Evolutionary conservation across 1,140 invertebrate genomes (phyloP).

Genomic region (Ptiloglossa arizonensis): DNA sequence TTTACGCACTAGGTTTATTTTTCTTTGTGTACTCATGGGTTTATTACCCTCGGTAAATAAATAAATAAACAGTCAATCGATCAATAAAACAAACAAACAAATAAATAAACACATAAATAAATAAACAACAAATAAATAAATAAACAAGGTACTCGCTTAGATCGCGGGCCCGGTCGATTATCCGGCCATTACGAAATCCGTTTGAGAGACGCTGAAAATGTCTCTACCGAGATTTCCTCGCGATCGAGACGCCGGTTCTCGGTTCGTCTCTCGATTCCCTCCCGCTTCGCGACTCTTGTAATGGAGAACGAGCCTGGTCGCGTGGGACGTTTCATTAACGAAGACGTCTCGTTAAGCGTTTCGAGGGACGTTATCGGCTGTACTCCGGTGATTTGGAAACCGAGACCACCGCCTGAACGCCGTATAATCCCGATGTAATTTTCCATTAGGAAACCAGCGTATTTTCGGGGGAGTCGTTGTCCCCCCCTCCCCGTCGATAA

Average conservation of each 20-base stretch:
- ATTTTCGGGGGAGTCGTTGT: slow-evolving; percentile 40
- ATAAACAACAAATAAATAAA: no score
- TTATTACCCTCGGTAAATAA: no score
- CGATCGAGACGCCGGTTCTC: slow-evolving; percentile 4
- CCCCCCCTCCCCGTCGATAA: slow-evolving; percentile 30
- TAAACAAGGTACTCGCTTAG: no score
- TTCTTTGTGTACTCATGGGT: no score
- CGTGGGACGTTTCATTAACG: slow-evolving; percentile 63
- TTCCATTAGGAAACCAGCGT: slow-evolving; percentile 57
- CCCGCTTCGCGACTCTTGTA: no score
- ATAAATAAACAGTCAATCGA: no score
- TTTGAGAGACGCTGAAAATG: slow-evolving; percentile 28
- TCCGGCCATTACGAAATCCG: slow-evolving; percentile 47
- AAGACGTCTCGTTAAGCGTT: slow-evolving; percentile 64
- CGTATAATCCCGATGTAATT: slow-evolving; percentile 60
- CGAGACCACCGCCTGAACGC: slow-evolving; percentile 25
- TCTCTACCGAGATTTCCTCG: background rate
- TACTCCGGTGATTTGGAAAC: slow-evolving; percentile 41
- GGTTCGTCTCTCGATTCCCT: no score
- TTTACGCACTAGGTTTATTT: no score
- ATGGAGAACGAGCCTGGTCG: slow-evolving; percentile 49
- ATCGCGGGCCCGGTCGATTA: slow-evolving; percentile 51
- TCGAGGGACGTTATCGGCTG: slow-evolving; percentile 63
- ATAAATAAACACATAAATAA: no score
- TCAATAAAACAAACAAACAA: no score